Base-by-base conservation (phyloP, 2,797 vertebrate genomes). In the Syndactyla subalaris region DNA sequence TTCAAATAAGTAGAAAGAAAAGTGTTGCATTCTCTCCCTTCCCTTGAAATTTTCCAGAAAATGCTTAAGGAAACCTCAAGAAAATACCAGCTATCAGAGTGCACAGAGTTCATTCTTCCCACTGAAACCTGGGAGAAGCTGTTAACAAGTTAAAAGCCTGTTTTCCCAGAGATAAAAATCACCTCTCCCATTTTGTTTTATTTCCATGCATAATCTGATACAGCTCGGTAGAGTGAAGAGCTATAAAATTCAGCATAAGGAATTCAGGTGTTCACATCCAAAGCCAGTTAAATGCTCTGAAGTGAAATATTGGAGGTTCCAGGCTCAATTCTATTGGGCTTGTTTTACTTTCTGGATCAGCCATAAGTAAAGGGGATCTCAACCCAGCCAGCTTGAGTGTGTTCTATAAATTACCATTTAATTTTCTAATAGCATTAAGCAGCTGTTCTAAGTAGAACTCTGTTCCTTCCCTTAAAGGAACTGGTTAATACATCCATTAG, bases 391-490 rank as follows among this genome's bases (percentile, higher is more conserved):
- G 49, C 52, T 89, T 67, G 65, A 57, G 62, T n/a, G 51, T 39
- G 55, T 68, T 67, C 86, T 92, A 73, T 92, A 86, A 96, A 96
- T 92, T 85, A 83, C 84, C 27, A 7, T 83, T 86, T 95, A 72
- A 93, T 95, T 96, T 95, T 90, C 48, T 90, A 85, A 94, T 76
- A 81, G 90, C 66, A 78, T 97, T 92, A 96, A 83, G 83, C 58
- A 51, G 65, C 63, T 90, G 18, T 32, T 92, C 27, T 68, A 30
- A 65, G 63, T n/a, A 52, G 67, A 67, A 78, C 45, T 70, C 46
- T 75, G 52, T 59, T 75, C 34, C 43, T 75, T 88, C 74, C 41
- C 57, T 71, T 86, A 39, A 73, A 96, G 65, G 48, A 79, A 7
- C 73, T 73, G 49, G 86, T 91, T 86, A 78, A 92, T 49, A 32